Base-by-base conservation (phyloP, 2,888 invertebrate species). In the Nymphalis c-album region DNA sequence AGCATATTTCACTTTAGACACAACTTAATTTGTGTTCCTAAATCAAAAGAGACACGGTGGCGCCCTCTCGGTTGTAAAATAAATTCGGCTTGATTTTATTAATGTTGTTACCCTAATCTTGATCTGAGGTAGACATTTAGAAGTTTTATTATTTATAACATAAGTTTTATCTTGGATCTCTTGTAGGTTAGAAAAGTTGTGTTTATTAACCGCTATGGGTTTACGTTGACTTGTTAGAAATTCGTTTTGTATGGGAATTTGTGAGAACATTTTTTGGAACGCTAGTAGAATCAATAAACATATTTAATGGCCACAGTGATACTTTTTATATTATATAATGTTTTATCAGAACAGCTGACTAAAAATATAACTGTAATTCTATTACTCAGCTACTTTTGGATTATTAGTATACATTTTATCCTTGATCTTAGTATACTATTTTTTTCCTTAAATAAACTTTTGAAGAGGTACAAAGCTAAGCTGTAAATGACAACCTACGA, bases 101-200 rank as follows among this genome's bases (percentile, higher is more conserved):
- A 88, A 91, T 90, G 91, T 86, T 84, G 86, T 86, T 84, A 83
- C 80, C 76, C 72, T 83, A 84, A 91, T 91, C 91, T 89, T 85
- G 90, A 91, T 90, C 85, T 75, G 71, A 71, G 72, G 71, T 70
- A 78, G 88, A 89, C 89, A 77, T 89, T 90, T 89, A 90, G 79
- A 83, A 84, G 78, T 83, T 85, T 85, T 91, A 92, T 92, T 92
- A 91, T 92, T 92, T 92, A 92, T 88, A 85, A 82, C 85, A 75
- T 71, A 68, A 72, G 71, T 72, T 75, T 86, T 88, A 87, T 88
- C 87, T 83, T 57, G 59, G 67, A 85, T 85, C 84, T 80, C 71
- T 76, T 78, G 76, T 78, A 77, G 72, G 79, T 83, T 81, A 82
- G 77, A 77, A 77, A 81, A 77, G 74, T 72, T 76, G 75, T 76